Conservation (phyloP, 2,797 vertebrate species). For the Choloepus didactylus region DNA sequence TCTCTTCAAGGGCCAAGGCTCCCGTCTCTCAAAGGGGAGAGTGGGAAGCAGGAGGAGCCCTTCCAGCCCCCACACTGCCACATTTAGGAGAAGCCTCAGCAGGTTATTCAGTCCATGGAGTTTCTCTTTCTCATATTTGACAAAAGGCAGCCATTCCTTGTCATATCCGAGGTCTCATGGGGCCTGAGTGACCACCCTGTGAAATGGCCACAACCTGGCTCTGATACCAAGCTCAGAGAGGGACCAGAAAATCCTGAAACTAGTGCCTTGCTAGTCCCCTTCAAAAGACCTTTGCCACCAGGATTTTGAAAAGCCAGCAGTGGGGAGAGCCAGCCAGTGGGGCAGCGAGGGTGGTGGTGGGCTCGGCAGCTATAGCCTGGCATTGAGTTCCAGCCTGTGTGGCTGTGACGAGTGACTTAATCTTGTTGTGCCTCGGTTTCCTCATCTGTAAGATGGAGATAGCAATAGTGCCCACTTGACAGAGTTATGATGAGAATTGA, state of each 20-base stretch:
- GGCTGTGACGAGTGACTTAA: background rate
- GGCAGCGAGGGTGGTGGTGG: background rate
- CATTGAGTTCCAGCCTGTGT: too few relatives aligned
- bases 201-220: background rate
- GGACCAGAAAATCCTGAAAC: background rate
- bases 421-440: background rate
- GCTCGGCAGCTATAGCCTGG: background rate
- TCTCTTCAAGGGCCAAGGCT: background rate
- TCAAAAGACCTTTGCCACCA: background rate
- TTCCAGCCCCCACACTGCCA: too few relatives aligned
- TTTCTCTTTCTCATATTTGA: background rate
- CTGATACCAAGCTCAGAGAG: background rate
- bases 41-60: background rate
- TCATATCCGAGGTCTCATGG: background rate
- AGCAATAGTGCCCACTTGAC: background rate
- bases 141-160: background rate
- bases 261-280: background rate
- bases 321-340: background rate
- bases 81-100: rapidly evolving
- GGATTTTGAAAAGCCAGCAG: background rate
- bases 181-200: background rate
- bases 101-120: background rate
- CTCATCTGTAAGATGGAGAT: background rate
- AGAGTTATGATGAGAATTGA: background rate
- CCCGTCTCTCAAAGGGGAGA: background rate